Percentiles rank a stretch among this genome's conserved stretches.
Evolutionary conservation across 2,888 invertebrate species (phyloP).

Genomic region (Dyspetes luteomarginatus): DNA sequence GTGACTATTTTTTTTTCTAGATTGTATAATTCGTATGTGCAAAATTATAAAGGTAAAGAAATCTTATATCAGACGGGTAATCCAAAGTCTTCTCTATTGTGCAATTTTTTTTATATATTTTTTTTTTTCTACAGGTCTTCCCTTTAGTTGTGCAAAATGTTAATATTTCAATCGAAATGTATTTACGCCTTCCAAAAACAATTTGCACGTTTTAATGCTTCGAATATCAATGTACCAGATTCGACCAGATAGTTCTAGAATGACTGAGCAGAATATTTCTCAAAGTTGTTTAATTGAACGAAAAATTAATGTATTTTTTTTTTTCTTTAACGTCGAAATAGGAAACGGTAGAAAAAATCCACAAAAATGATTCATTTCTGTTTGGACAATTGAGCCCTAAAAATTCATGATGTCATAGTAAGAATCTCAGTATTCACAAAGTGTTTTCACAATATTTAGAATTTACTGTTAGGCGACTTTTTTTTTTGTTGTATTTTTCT

Average conservation of each 20-base stretch:
- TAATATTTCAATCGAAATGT: not conserved
- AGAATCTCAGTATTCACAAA: constrained; percentile 50
- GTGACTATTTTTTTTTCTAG: constrained; percentile 18
- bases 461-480: constrained; percentile 60
- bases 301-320: constrained; percentile 42
- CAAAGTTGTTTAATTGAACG: not conserved
- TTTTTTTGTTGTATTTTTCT: constrained; percentile 72
- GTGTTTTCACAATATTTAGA: constrained; percentile 28
- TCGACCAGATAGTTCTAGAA: constrained; percentile 4
- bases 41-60: constrained; percentile 26
- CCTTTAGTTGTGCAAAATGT: constrained; percentile 8
- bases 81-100: constrained; percentile 40
- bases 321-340: constrained; percentile 69
- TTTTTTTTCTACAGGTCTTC: constrained; percentile 1
- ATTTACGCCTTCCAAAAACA: constrained; percentile 19
- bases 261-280: constrained; percentile 27
- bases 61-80: constrained; percentile 18
- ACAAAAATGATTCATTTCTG: constrained; percentile 36
- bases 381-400: constrained; percentile 35
- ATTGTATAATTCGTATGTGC: constrained; percentile 6
- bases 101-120: constrained; percentile 57
- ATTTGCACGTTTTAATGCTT: constrained; percentile 38
- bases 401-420: constrained; percentile 54
- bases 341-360: constrained; percentile 60
- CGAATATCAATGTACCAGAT: constrained; percentile 14